A percentile compares a stretch with the other conserved stretches of the same genome.
Conservation (phyloP, 1,140 invertebrate species). For the Drosophila miranda region DNA sequence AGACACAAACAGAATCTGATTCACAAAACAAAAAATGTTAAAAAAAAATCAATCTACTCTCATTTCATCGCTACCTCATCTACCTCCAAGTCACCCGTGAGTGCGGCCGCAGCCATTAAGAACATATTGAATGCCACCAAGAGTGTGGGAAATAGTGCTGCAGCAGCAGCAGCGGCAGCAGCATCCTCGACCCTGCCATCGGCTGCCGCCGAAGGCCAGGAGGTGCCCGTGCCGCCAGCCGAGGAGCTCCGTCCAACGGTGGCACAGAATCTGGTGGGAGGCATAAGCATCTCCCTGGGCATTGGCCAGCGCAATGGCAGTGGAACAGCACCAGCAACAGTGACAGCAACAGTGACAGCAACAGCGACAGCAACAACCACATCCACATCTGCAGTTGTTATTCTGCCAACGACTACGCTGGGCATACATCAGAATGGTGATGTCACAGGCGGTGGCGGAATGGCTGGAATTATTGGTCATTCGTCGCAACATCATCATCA, state of each 20-base stretch:
- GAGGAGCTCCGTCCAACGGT: constrained; percentile 58
- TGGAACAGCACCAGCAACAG: constrained; percentile 25
- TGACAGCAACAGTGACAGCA: constrained; percentile 20
- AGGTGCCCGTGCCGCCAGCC: constrained; percentile 21
- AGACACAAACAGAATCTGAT: constrained; percentile 34
- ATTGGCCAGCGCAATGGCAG: constrained; percentile 72
- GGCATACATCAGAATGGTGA: constrained; percentile 50
- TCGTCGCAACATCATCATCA: constrained; percentile 8
- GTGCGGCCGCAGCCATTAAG: constrained; percentile 78
- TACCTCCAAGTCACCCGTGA: constrained; percentile 74
- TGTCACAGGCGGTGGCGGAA: neutral
- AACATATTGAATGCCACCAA: constrained; percentile 80
- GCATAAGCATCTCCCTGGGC: constrained; percentile 76
- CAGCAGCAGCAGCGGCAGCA: constrained; percentile 39
- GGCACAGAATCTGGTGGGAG: constrained; percentile 73
- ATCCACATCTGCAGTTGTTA: constrained; percentile 1
- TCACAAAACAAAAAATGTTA: constrained; percentile 31
- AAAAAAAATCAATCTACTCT: constrained; percentile 43
- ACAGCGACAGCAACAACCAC: constrained; percentile 27
- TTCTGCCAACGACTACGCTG: constrained; percentile 33
- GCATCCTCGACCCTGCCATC: constrained; percentile 25
- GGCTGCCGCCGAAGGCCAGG: constrained; percentile 6
- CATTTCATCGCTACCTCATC: constrained; percentile 54
- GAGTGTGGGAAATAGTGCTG: constrained; percentile 68
- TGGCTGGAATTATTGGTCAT: constrained; percentile 1